A percentile compares a stretch with the other conserved stretches of the same genome.
Conservation (phyloP, 2,888 invertebrate species). For the Stenoptilia bipunctidactyla region DNA sequence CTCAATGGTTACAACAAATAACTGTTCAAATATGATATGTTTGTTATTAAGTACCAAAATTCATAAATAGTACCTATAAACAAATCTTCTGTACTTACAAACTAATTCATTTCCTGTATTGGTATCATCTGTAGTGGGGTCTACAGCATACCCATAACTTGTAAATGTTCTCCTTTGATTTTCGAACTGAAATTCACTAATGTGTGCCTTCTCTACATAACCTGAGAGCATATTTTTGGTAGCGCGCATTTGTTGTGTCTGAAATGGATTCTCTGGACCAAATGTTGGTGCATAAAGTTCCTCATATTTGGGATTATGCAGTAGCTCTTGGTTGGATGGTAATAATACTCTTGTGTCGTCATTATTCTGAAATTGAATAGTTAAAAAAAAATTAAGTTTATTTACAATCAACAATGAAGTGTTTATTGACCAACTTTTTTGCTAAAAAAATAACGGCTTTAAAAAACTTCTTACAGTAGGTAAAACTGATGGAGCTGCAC, state of each 20-base stretch:
- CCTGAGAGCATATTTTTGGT: constrained; percentile 93
- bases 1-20: no score
- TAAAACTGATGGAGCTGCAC: constrained; percentile 87
- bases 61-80: background rate
- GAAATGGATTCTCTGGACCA: constrained; percentile 94
- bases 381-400: constrained; percentile 4
- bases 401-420: constrained; percentile 1
- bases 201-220: constrained; percentile 93
- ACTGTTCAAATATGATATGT: no score
- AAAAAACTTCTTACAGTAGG: constrained; percentile 82
- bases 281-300: constrained; percentile 92
- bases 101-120: constrained; percentile 58
- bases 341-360: constrained; percentile 79
- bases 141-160: constrained; percentile 95
- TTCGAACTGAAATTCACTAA: constrained; percentile 98
- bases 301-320: constrained; percentile 93
- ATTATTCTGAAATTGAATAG: constrained; percentile 69
- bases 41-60: no score
- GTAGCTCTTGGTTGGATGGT: constrained; percentile 86
- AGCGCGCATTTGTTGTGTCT: constrained; percentile 90
- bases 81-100: constrained; percentile 32
- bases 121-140: constrained; percentile 85
- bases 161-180: constrained; percentile 94
- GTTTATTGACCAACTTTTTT: no score
- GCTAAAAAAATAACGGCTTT: no score